Base-by-base conservation (phyloP, 2,113 vertebrate species). In the Paratilapia polleni region DNA sequence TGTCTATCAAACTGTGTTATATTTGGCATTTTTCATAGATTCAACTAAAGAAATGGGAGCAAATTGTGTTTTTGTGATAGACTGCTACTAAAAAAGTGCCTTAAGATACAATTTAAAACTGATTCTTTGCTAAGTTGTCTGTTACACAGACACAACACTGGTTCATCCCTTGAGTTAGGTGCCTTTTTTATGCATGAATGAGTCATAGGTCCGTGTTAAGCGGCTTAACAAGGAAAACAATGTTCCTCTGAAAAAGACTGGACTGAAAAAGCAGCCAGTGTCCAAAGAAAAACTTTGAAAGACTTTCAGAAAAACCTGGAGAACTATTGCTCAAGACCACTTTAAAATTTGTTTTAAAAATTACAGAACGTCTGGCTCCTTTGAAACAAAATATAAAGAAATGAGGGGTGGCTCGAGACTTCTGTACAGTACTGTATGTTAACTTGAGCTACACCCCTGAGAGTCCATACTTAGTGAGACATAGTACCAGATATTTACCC, bases 271-370 rank as follows among this genome's bases (percentile, higher is more conserved):
- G 63, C 38, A 66, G 8, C 38, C 63, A 24, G 10, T 66, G 38
- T 26, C 4, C 63, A 66, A 47, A 43, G 5, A 31, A 61, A 19
- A 20, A 0, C 63, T 47, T 68, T 26, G 43, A 68, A 26, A 26
- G 22, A 68, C 63, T 14, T 0, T 0, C 0, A 47, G 22, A n/a
- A 26, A 66, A 66, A n/a, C 6, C 38, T 14, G 38, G 63, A 66
- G 0, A 66, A 24, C 63, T 66, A 8, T n/a, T 17, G 36, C 36
- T 24, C 20, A 17, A 43, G 1, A 43, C 43, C 4, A 66, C 14
- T 0, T 66, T 17, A 24, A 26, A n/a, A n/a, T n/a, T n/a, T n/a
- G n/a, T n/a, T n/a, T n/a, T n/a, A n/a, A n/a, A n/a, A n/a, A n/a
- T n/a, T n/a, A n/a, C n/a, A n/a, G n/a, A n/a, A n/a, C n/a, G n/a